Evolutionary conservation across 2,888 invertebrate species (phyloP).

Genomic region (Platycheirus albimanus): DNA sequence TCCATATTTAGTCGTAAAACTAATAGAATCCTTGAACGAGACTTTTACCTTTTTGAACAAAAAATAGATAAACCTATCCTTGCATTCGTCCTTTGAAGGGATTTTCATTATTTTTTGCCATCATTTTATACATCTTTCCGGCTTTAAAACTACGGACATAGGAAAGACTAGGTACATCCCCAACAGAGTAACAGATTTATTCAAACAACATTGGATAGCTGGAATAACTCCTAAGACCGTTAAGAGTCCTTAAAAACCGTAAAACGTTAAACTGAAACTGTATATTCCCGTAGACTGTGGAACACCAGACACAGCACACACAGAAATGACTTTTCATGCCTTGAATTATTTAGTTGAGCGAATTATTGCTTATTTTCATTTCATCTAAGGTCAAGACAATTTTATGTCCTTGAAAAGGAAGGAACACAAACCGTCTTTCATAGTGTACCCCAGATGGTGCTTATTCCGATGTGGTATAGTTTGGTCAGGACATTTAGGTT

Average conservation of each 20-base stretch:
- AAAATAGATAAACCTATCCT: no score
- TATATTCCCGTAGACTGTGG: no score
- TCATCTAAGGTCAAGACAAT: conserved; percentile 67
- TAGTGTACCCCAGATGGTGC: conserved; percentile 57
- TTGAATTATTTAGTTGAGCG: conserved; percentile 65
- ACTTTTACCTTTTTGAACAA: no score
- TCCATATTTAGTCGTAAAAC: conserved; percentile 1
- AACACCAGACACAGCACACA: conserved; percentile 41
- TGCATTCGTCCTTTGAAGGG: no score
- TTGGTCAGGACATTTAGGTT: conserved; percentile 29
- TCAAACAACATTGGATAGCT: not conserved
- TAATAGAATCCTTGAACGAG: conserved; percentile 1
- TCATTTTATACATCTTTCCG: no score
- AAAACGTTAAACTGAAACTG: conserved; percentile 56
- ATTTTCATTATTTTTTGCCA: no score
- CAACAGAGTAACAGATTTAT: conserved; percentile 28
- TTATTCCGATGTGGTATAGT: conserved; percentile 17
- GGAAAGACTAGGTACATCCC: no score
- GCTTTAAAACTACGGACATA: no score
- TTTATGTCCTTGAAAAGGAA: conserved; percentile 54
- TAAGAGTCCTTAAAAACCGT: conserved; percentile 27
- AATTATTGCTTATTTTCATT: conserved; percentile 71
- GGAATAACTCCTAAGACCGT: not conserved
- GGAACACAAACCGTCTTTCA: conserved; percentile 1
- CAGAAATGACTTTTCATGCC: conserved; percentile 57